Evolutionary conservation across 2,888 invertebrate species (phyloP), one percentile per base, ranked within the genome.

Genomic region (Tetragonula carbonaria): DNA sequence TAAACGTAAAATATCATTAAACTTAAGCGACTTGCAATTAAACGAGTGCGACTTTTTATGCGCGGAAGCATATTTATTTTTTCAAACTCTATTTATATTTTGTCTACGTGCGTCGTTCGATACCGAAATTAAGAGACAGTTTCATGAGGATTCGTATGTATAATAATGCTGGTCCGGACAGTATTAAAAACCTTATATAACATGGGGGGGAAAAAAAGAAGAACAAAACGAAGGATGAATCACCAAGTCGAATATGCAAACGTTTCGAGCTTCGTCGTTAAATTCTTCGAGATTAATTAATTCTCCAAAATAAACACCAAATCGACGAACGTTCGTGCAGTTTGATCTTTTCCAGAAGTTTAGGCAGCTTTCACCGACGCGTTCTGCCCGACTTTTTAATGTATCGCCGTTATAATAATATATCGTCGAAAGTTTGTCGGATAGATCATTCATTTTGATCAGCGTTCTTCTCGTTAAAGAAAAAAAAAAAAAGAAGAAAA

Each of bases 201-300:
- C n/a, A 16, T 0, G 11, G 28, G 16, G 33, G 23, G 1, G 0
- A 1, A 45, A 16, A n/a, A 38, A 8, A 45, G 13, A n/a, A 38
- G 3, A 28, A 59, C 57, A 74, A 80, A 57, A 80, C 80, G 71
- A 68, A 63, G 67, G 70, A 55, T 67, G 62, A 57, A 65, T 78
- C 66, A 33, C 57, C 14, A 28, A 28, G 59, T 63, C 53, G 55
- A 74, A 59, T 57, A 65, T 23, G 63, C 55, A 71, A 67, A 74
- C 66, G 59, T 66, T 57, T 21, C 33, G 51, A 55, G 65, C 74
- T 65, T 33, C 14, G 65, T 66, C 65, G 33, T 33, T 13, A 72
- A 65, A 75, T 55, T 45, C 72, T 55, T 57, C 57, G 21, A 65
- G 59, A 63, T 55, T 65, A 55, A 70, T 78, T 11, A 45, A 45